Conservation (phyloP, 2,797 vertebrate genomes). For the Muscicapa striata region DNA sequence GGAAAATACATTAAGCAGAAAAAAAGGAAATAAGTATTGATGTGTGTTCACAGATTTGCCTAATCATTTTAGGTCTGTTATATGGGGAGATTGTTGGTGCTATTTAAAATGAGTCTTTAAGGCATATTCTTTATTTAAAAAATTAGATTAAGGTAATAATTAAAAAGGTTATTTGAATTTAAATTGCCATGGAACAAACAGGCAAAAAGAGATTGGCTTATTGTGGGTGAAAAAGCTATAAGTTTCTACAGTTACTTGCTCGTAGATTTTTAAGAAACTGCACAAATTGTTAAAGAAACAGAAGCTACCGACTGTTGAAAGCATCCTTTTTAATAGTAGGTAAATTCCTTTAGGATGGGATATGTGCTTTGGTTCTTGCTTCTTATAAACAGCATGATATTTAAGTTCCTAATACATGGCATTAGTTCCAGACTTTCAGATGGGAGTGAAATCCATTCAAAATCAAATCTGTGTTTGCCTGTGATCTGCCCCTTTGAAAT, state of each 20-base stretch:
- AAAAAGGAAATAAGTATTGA: background rate
- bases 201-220: background rate
- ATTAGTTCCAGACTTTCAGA: background rate
- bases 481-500: background rate
- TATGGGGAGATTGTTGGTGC: background rate
- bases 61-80: background rate
- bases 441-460: background rate
- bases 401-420: background rate
- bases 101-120: background rate
- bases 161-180: background rate
- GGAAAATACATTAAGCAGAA: background rate
- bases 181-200: background rate
- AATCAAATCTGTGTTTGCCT: background rate
- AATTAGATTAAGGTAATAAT: background rate
- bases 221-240: background rate
- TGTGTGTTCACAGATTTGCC: background rate
- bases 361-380: background rate
- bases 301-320: background rate
- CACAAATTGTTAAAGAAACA: background rate
- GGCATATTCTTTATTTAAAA: background rate
- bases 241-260: background rate
- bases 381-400: background rate
- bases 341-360: background rate
- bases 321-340: background rate
- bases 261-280: background rate